Base-by-base conservation (phyloP, 2,888 invertebrate genomes). In the Tortrix viridana region DNA sequence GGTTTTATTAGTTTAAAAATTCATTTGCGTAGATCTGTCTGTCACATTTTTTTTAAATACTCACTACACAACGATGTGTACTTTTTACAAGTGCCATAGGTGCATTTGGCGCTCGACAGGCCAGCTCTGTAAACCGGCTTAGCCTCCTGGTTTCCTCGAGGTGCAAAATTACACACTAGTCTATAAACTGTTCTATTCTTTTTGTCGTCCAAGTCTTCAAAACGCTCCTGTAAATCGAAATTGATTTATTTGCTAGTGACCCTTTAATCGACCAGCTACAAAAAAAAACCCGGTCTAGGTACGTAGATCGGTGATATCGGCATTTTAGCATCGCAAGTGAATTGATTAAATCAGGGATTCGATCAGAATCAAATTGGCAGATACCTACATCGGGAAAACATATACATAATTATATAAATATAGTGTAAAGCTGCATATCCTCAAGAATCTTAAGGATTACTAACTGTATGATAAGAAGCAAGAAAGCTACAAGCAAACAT, bases 101-200 rank as follows among this genome's bases (percentile, higher is more conserved):
- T 79, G 64, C 91, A 92, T 50, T 72, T 76, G 0, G 88, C 80
- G 67, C 90, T 89, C 0, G 87, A 81, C 1, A 70, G 44, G 1
- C 91, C 91, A 43, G 68, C 72, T 6, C 67, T 67, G 67, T 91
- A 92, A 1, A 89, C 85, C 0, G 82, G 54, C 52, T 75, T 72
- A 38, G 82, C 81, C 7, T 73, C 41, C 6, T 66, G 60, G 67
- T 91, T 91, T 4, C 91, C 91, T 32, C 77, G 75, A 0, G 90
- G 88, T 5, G 81, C 77, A 67, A 91, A 92, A 73, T 92, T 92
- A 67, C 91, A 92, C 3, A 92, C 85, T 48, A 92, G 69, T 70
- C 89, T 82, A 63, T 86, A 80, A 20, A 90, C 82, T 12, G 82
- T 85, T 60, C 82, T 80, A 22, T 84, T 81, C 62, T 69, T 79